These are phyloP conservation scores for Fundulus diaphanus DNA, from an alignment of 2,797 vertebrate species.

Conservation along the genomic window DNA sequence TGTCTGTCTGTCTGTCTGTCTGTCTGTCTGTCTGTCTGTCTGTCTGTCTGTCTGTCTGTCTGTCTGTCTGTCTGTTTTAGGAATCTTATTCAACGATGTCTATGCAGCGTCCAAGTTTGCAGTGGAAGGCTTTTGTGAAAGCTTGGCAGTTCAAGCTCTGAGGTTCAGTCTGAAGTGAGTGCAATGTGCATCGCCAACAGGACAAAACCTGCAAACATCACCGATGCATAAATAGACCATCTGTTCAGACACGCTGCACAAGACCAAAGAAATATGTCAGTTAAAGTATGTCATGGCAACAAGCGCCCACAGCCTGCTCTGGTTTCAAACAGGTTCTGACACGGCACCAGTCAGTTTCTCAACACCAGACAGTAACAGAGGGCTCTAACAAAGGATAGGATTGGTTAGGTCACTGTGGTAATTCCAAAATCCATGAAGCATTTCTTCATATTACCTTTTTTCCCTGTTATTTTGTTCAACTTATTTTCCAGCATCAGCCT, in stretches of 20 bases:
- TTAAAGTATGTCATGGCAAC: neutral
- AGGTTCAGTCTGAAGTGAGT: conserved; percentile 90
- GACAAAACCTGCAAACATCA: conserved; percentile 19
- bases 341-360: neutral
- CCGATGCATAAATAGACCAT: neutral
- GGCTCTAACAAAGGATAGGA: too few relatives aligned
- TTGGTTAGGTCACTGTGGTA: neutral
- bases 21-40: neutral
- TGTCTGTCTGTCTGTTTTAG: conserved; percentile 46
- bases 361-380: too few relatives aligned
- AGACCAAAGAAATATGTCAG: neutral
- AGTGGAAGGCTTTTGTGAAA: conserved; percentile 90
- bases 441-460: neutral
- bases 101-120: conserved; percentile 92
- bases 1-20: neutral
- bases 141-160: conserved; percentile 87
- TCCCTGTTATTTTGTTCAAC: neutral
- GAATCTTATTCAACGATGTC: conserved; percentile 89
- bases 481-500: conserved; percentile 81
- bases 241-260: conserved; percentile 23
- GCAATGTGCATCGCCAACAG: neutral
- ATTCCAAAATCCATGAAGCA: neutral
- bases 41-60: neutral
- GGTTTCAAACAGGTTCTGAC: conserved; percentile 16
- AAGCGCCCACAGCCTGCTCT: conserved; percentile 12